Percentiles rank a stretch among this genome's conserved stretches.
These are phyloP conservation scores for Melanostoma scalare DNA, from an alignment of 2,888 invertebrate species.

Conservation along the genomic window DNA sequence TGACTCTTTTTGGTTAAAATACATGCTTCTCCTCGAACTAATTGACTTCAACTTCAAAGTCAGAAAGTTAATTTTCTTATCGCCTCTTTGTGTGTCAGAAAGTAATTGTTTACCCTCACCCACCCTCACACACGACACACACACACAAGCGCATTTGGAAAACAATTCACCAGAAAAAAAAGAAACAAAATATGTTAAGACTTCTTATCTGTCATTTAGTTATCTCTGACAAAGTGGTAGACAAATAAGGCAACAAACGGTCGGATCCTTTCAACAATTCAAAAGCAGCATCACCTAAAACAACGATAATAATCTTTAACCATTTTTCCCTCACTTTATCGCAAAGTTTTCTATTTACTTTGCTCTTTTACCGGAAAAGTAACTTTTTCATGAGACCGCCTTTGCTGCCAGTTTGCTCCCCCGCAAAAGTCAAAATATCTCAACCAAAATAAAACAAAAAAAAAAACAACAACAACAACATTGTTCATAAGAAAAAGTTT, in stretches of 20 bases:
- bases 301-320: conserved; percentile 41
- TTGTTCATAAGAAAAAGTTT: conserved; percentile 38
- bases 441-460: conserved; percentile 25
- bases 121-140: conserved; percentile 30
- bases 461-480: conserved; percentile 16
- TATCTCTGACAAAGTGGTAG: conserved; percentile 56
- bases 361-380: conserved; percentile 53
- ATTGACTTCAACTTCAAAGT: conserved; percentile 26
- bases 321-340: conserved; percentile 21
- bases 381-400: conserved; percentile 9
- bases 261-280: conserved; percentile 26
- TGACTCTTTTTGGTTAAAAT: not conserved
- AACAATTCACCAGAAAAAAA: conserved; percentile 21
- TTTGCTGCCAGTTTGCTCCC: not conserved
- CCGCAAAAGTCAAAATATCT: conserved; percentile 53
- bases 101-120: conserved; percentile 46
- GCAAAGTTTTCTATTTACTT: conserved; percentile 40
- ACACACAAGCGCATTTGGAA: not conserved
- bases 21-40: not conserved
- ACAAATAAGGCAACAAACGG: conserved; percentile 17
- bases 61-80: conserved; percentile 23
- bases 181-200: not conserved
- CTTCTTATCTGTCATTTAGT: conserved; percentile 59
- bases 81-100: not conserved
- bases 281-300: conserved; percentile 22